Conservation (phyloP, 2,888 invertebrate genomes). For the Leucoma salicis region DNA sequence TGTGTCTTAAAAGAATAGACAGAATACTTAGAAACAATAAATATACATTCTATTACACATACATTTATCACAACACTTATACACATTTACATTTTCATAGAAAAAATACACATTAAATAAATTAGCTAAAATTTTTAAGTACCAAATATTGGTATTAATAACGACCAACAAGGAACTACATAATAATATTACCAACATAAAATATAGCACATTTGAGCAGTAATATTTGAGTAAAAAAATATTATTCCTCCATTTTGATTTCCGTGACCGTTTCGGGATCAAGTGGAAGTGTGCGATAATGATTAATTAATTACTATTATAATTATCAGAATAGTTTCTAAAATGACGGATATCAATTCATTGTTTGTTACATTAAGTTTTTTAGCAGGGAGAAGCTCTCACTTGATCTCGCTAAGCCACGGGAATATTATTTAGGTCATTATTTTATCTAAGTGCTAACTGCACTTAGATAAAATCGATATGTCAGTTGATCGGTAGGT, state of each 20-base stretch:
- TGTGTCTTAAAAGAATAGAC: constrained; percentile 61
- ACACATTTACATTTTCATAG: constrained; percentile 54
- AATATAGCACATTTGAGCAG: constrained; percentile 77
- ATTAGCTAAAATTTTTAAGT: constrained; percentile 49
- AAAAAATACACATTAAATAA: constrained; percentile 56
- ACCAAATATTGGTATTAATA: constrained; percentile 61
- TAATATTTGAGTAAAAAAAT: constrained; percentile 77
- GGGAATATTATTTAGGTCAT: constrained; percentile 43
- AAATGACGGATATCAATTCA: constrained; percentile 38
- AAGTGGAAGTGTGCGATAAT: constrained; percentile 31
- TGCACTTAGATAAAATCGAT: constrained; percentile 46
- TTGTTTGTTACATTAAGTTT: constrained; percentile 27
- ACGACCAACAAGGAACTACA: constrained; percentile 69
- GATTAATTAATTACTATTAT: constrained; percentile 11
- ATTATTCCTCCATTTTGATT: constrained; percentile 59
- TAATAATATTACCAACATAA: constrained; percentile 76
- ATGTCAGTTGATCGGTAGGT: constrained; percentile 61
- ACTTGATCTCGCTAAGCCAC: constrained; percentile 40
- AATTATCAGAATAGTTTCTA: constrained; percentile 23
- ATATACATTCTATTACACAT: constrained; percentile 22
- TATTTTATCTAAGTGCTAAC: constrained; percentile 47
- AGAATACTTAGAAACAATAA: constrained; percentile 60
- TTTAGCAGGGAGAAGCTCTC: constrained; percentile 15
- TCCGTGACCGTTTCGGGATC: constrained; percentile 44
- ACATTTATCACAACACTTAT: constrained; percentile 78